Evolutionary conservation across 2,113 vertebrate species (phyloP).

Genomic region (Herpailurus yagouaroundi): DNA sequence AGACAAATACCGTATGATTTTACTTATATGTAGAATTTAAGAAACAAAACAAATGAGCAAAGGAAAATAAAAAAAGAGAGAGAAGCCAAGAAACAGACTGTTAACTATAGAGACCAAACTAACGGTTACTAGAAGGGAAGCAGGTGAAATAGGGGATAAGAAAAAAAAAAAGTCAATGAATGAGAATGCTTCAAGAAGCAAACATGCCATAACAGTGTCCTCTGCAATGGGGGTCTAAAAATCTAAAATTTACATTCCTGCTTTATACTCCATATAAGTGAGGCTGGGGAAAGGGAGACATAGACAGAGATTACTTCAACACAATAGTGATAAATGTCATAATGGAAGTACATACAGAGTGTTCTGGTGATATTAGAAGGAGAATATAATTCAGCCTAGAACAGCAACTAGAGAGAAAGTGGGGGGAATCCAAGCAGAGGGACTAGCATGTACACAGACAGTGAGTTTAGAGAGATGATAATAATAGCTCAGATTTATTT

Average conservation of each 20-base stretch:
- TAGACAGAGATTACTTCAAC: neutral
- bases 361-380: neutral
- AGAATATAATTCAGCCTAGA: neutral
- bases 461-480: neutral
- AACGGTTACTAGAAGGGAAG: neutral
- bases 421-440: fast-evolving
- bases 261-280: neutral
- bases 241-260: neutral
- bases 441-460: neutral
- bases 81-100: neutral
- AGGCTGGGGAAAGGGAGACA: neutral
- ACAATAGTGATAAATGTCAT: too few species aligned
- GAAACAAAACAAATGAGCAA: neutral
- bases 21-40: neutral
- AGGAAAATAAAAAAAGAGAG: neutral
- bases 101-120: neutral
- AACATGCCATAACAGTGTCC: neutral
- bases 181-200: neutral
- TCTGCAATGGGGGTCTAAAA: neutral
- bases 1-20: neutral
- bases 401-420: neutral
- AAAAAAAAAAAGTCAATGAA: neutral
- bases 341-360: neutral
- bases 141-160: neutral
- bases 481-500: neutral